Evolutionary conservation across 1,140 invertebrate species (phyloP).

Genomic region (Bombus superbus): DNA sequence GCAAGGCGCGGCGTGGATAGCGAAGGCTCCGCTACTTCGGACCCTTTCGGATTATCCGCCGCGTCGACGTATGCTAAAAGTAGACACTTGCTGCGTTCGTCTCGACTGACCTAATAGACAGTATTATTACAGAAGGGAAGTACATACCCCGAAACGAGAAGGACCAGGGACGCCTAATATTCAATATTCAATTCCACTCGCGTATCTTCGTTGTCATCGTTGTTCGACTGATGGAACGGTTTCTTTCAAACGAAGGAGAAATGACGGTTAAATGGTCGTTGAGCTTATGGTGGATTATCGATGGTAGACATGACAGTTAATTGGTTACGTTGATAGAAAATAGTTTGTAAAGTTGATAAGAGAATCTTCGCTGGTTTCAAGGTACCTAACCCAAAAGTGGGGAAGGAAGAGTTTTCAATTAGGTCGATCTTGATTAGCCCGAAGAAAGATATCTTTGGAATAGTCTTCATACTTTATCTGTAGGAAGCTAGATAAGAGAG

Average conservation of each 20-base stretch:
- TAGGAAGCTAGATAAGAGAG: neutral
- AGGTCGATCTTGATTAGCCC: neutral
- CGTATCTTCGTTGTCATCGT: too few species aligned
- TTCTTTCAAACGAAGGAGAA: too few species aligned
- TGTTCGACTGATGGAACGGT: too few species aligned
- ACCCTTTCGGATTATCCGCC: slow-evolving; percentile 51
- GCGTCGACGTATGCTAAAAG: slow-evolving; percentile 48
- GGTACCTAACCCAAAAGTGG: neutral
- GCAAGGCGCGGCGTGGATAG: slow-evolving; percentile 47
- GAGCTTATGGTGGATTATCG: neutral
- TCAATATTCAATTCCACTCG: neutral
- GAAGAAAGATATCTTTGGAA: neutral
- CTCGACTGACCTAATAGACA: slow-evolving; percentile 56
- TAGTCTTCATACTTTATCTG: neutral
- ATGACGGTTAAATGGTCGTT: neutral
- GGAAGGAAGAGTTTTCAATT: neutral
- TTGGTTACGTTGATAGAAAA: neutral
- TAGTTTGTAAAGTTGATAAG: neutral
- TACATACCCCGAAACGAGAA: neutral
- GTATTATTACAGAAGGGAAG: slow-evolving; percentile 50
- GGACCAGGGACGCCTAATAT: neutral
- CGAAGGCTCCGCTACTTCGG: slow-evolving; percentile 40
- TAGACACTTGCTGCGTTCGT: slow-evolving; percentile 54
- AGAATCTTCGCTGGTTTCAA: neutral
- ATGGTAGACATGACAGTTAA: neutral